phyloP scores from a whole-genome alignment of 2,113 vertebrate species.

The Sinocyclocheilus maitianheensis region DNA sequence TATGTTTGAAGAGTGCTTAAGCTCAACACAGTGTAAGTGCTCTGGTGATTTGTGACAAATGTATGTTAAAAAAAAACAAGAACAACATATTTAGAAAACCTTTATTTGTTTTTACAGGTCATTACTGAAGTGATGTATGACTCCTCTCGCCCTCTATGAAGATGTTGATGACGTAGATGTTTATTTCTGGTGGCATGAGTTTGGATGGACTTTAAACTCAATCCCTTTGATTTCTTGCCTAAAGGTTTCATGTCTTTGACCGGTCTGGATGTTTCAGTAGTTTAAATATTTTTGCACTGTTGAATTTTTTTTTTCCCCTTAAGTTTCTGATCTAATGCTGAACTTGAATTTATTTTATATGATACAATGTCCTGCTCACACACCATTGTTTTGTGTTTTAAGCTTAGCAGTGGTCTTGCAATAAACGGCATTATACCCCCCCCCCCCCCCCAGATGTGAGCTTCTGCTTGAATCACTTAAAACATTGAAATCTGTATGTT shows the following conservation, averaged over 20 bases:
- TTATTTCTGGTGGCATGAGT: slow-evolving; percentile 26
- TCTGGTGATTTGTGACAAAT: too few relatives aligned
- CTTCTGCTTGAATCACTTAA: slow-evolving; percentile 16
- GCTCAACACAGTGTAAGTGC: background rate
- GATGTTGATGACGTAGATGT: background rate
- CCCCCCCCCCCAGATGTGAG: background rate
- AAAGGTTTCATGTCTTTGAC: slow-evolving; percentile 9
- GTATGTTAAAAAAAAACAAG: too few relatives aligned
- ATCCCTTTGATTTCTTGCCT: slow-evolving; percentile 14
- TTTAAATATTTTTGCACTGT: background rate
- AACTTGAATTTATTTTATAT: slow-evolving; percentile 33
- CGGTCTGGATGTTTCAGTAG: background rate
- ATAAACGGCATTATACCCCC: slow-evolving; percentile 54
- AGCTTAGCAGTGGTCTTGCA: slow-evolving; percentile 49
- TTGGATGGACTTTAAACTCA: slow-evolving; percentile 6
- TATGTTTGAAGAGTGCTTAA: background rate
- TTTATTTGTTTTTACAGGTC: slow-evolving; percentile 62
- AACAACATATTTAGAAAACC: too few relatives aligned
- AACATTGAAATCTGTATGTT: background rate
- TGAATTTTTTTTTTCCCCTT: background rate
- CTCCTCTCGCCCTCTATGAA: background rate
- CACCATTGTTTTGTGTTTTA: slow-evolving; percentile 46
- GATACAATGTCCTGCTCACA: slow-evolving; percentile 1
- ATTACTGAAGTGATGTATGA: slow-evolving; percentile 66
- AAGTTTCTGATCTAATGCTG: slow-evolving; percentile 3